Percentiles rank a stretch among this genome's conserved stretches.
Conservation (phyloP, 2,888 invertebrate species). For the Heliconius erato region DNA sequence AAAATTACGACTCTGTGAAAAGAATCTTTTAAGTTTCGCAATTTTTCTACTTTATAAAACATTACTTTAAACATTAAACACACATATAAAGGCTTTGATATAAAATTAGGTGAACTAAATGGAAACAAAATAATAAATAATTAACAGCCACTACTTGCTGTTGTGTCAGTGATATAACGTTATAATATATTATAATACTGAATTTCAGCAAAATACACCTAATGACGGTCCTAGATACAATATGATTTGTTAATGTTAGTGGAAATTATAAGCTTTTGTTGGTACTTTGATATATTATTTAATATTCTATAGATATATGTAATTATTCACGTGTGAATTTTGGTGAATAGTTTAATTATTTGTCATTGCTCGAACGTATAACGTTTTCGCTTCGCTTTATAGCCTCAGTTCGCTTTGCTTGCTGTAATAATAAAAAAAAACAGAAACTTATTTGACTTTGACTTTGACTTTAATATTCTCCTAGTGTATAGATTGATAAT, state of each 20-base stretch:
- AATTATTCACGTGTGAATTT: conserved; percentile 1
- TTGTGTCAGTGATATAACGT: neutral
- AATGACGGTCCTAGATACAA: conserved; percentile 32
- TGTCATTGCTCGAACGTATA: no score
- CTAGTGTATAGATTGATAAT: no score
- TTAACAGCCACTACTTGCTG: neutral
- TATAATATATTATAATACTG: conserved; percentile 3
- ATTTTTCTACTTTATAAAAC: no score
- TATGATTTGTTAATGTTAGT: conserved; percentile 10
- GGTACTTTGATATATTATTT: neutral
- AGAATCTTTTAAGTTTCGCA: no score
- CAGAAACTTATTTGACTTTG: no score
- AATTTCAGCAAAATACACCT: conserved; percentile 24
- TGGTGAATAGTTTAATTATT: neutral
- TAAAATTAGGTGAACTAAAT: neutral
- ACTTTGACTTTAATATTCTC: no score
- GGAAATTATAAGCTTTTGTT: conserved; percentile 17
- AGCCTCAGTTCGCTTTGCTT: neutral
- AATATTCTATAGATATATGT: neutral
- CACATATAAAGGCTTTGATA: no score
- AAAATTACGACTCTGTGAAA: no score
- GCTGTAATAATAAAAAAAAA: neutral
- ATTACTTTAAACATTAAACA: no score
- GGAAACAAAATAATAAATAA: neutral
- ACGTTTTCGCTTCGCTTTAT: neutral